Conservation (phyloP, 2,888 invertebrate genomes). For the Watsonalla binaria region DNA sequence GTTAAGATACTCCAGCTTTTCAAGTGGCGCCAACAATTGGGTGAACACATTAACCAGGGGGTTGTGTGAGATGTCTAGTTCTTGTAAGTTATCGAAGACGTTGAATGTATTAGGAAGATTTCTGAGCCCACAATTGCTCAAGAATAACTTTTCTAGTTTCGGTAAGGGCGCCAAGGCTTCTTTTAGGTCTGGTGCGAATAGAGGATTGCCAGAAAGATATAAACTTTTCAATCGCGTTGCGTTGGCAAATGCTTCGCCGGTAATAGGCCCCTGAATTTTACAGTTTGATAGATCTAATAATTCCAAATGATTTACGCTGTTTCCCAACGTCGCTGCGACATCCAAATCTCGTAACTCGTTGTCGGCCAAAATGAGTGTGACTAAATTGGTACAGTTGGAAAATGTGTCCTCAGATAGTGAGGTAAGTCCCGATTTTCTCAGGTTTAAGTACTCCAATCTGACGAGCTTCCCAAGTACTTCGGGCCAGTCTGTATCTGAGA, state of each 20-base stretch:
- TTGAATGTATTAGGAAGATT: constrained; percentile 83
- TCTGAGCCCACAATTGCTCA: constrained; percentile 82
- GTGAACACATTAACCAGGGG: constrained; percentile 84
- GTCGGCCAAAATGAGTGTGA: constrained; percentile 80
- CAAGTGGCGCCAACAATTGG: constrained; percentile 80
- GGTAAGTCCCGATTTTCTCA: constrained; percentile 79
- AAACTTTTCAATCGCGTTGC: constrained; percentile 82
- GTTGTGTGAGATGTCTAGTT: constrained; percentile 84
- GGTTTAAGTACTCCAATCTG: constrained; percentile 81
- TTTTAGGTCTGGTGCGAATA: constrained; percentile 83
- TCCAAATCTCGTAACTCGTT: constrained; percentile 82
- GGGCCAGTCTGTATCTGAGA: constrained; percentile 79
- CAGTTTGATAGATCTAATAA: constrained; percentile 84
- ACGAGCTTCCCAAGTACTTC: constrained; percentile 78
- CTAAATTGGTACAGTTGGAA: constrained; percentile 81
- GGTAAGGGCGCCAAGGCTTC: constrained; percentile 82
- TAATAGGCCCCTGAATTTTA: constrained; percentile 81
- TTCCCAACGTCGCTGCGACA: constrained; percentile 81
- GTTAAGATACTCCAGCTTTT: constrained; percentile 82
- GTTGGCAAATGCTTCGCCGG: constrained; percentile 83
- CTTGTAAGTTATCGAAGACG: constrained; percentile 81
- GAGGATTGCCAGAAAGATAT: constrained; percentile 82
- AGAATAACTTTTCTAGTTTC: constrained; percentile 81
- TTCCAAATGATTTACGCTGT: constrained; percentile 81
- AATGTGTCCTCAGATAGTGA: constrained; percentile 82